phyloP scores from a whole-genome alignment of 2,113 vertebrate species.

The Oostethus manadensis region DNA sequence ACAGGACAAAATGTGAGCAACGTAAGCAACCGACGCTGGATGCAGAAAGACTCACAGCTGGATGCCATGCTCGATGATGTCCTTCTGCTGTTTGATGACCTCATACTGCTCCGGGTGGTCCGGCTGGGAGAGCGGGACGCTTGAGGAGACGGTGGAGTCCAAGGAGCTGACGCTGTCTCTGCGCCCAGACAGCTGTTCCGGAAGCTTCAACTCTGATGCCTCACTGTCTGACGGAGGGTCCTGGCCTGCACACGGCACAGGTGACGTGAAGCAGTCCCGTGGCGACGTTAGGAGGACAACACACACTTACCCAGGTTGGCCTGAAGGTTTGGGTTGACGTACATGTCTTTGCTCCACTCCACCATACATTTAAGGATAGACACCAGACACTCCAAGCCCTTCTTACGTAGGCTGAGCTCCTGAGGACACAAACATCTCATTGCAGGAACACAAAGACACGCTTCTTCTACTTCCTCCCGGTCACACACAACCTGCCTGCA shows the following conservation, averaged over 20 bases:
- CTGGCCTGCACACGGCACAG: slow-evolving; percentile 70
- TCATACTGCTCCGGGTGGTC: slow-evolving; percentile 96
- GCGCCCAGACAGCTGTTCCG: slow-evolving; percentile 75
- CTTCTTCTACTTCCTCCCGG: no score
- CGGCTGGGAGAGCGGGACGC: slow-evolving; percentile 69
- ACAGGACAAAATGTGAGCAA: background rate
- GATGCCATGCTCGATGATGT: slow-evolving; percentile 96
- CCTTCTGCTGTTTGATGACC: slow-evolving; percentile 98
- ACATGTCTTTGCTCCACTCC: slow-evolving; percentile 98
- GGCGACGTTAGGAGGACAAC: background rate
- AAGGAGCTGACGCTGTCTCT: slow-evolving; percentile 87
- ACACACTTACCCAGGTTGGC: slow-evolving; percentile 82
- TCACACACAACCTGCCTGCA: no score
- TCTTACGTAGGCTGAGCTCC: slow-evolving; percentile 96
- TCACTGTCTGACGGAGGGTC: slow-evolving; percentile 83
- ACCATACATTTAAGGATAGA: slow-evolving; percentile 98
- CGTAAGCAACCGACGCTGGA: background rate
- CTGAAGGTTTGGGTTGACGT: slow-evolving; percentile 94
- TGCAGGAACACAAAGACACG: no score
- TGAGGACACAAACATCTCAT: slow-evolving; percentile 36
- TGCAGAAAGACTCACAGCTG: slow-evolving; percentile 81
- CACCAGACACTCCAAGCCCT: slow-evolving; percentile 94
- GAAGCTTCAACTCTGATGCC: slow-evolving; percentile 77
- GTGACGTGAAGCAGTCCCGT: background rate
- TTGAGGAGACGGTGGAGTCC: slow-evolving; percentile 87